Conservation (phyloP, 23 tunicate genomes). For the Styela plicata region DNA sequence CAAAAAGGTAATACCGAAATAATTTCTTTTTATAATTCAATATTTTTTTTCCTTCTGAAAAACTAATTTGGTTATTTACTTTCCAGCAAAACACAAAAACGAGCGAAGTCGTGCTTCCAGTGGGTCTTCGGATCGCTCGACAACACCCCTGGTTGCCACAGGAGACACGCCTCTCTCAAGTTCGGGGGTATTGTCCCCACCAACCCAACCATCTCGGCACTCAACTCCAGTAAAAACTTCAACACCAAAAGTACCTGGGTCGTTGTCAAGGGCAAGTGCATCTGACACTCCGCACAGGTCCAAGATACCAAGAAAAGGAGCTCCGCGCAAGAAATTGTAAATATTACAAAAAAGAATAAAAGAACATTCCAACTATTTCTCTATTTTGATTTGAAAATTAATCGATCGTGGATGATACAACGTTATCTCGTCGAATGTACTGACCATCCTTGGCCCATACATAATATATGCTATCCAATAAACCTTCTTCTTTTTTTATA, state of each 20-base stretch:
- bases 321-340: neutral
- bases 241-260: constrained; percentile 8
- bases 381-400: neutral
- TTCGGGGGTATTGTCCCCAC: neutral
- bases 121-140: constrained; percentile 21
- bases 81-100: neutral
- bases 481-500: too few species aligned
- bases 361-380: neutral
- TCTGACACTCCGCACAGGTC: constrained; percentile 21
- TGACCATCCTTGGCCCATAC: neutral
- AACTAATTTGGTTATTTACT: neutral
- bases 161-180: constrained; percentile 10
- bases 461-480: neutral
- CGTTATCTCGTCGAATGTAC: neutral
- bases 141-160: neutral
- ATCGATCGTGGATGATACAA: too few species aligned
- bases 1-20: neutral
- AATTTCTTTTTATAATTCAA: too few species aligned
- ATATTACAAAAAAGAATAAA: too few species aligned
- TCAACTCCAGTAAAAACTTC: constrained; percentile 6
- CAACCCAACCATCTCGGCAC: neutral
- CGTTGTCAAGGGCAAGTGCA: constrained; percentile 2
- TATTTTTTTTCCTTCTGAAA: too few species aligned
- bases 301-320: constrained; percentile 24
- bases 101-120: constrained; percentile 21